Evolutionary conservation across 2,888 invertebrate species (phyloP).

Genomic region (Gortyna flavago): DNA sequence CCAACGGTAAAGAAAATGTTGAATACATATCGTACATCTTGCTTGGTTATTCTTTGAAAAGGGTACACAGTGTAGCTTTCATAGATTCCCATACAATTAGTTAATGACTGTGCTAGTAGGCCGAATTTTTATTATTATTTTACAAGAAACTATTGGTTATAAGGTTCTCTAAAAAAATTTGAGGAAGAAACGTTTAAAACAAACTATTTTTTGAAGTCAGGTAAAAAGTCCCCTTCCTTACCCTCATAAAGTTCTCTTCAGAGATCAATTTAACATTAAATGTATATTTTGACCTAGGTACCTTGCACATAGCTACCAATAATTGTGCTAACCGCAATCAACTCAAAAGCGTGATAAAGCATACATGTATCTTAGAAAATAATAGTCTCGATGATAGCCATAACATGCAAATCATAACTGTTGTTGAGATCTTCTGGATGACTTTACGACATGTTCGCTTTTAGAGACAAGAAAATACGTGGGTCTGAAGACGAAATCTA

Average conservation of each 20-base stretch:
- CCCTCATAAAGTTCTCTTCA: neutral
- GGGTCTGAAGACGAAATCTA: too few species aligned
- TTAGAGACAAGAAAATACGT: neutral
- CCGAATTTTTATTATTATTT: neutral
- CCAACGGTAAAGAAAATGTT: neutral
- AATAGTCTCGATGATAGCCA: neutral
- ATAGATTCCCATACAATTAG: neutral
- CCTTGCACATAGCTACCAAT: too few species aligned
- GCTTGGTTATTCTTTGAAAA: neutral
- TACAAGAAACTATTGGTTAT: neutral
- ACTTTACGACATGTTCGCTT: constrained; percentile 3
- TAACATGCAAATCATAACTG: neutral
- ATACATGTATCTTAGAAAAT: neutral
- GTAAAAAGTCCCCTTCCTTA: neutral
- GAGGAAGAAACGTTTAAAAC: neutral
- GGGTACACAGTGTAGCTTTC: neutral
- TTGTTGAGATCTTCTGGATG: neutral
- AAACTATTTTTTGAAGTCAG: neutral
- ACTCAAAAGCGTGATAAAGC: neutral
- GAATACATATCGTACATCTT: neutral
- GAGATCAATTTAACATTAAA: neutral
- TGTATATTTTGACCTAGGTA: neutral
- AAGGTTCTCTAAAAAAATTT: neutral
- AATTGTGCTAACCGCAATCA: neutral
- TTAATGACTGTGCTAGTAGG: neutral